Evolutionary conservation across 2,113 vertebrate species (phyloP).

Genomic region (Todiramphus chloris): DNA sequence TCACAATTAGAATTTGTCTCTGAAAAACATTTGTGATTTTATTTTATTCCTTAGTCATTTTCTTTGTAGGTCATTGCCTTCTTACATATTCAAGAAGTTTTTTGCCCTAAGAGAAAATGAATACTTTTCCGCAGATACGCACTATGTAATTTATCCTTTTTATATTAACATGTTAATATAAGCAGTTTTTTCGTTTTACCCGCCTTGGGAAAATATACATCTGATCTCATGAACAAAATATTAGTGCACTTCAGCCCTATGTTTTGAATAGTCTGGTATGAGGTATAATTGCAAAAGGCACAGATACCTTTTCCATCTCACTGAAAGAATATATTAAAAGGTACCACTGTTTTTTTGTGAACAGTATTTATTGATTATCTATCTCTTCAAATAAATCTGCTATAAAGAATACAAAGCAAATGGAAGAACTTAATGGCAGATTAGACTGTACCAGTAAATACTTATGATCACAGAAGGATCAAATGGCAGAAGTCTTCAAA

Average conservation of each 20-base stretch:
- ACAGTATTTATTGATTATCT: background rate
- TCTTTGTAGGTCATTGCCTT: background rate
- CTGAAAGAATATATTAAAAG: background rate
- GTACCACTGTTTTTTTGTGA: background rate
- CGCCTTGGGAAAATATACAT: background rate
- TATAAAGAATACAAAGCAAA: background rate
- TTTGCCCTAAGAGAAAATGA: background rate
- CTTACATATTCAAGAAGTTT: background rate
- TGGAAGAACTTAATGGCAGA: background rate
- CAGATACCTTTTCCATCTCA: background rate
- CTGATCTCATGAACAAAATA: background rate
- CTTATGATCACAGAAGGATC: background rate
- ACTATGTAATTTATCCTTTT: background rate
- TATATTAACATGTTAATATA: background rate
- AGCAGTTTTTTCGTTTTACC: background rate
- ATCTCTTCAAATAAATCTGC: background rate
- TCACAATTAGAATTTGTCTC: background rate
- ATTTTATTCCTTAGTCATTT: background rate
- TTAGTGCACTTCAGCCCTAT: background rate
- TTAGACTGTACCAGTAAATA: background rate
- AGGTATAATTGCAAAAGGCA: background rate
- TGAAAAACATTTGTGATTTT: background rate
- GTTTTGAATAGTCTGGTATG: background rate
- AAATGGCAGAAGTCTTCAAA: background rate
- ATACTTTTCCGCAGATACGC: background rate